Base-by-base conservation (phyloP, 2,888 invertebrate species). In the Heliconius charithonia region DNA sequence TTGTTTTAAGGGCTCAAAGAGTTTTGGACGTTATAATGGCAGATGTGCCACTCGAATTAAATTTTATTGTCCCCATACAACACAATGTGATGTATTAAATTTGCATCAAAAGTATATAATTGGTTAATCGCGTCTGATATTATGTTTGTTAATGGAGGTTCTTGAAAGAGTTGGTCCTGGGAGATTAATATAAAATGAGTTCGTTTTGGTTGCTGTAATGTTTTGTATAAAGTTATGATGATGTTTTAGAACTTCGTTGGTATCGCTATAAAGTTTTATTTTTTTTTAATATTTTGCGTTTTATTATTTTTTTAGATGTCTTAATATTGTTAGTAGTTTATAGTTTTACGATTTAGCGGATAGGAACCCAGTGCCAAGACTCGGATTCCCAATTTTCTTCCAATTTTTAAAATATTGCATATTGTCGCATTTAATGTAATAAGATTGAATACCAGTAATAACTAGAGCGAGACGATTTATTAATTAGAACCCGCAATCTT, bases 71-170 rank as follows among this genome's bases (percentile, higher is more conserved):
- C 87, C 85, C 86, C 84, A 79, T 81, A 80, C 81, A 82, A 83
- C 82, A 82, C 81, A 84, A 88, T 87, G 85, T 84, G 82, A 87
- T 84, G 86, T 88, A 90, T 90, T 89, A 89, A 88, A 93, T 94
- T 93, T 92, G 92, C 93, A 93, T 93, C 86, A 89, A 85, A 91
- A 90, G 85, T 88, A 86, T 88, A 91, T 94, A 90, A 93, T 93
- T 93, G 92, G 89, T 91, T 88, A 88, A 89, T 90, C 86, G 89
- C 83, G 84, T 85, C 86, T 83, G 81, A 83, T 82, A 70, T 81
- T 81, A 81, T 82, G 81, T 80, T 75, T 72, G 78, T 77, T 80
- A 77, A 82, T 81, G 75, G 83, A 65, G 59, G 79, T 77, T 81
- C 80, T 75, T 72, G 77, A 77, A 77, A 77, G 77, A 63, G 59